Conservation (phyloP, 2,113 vertebrate species). For the Myanophis thanlyinensis region DNA sequence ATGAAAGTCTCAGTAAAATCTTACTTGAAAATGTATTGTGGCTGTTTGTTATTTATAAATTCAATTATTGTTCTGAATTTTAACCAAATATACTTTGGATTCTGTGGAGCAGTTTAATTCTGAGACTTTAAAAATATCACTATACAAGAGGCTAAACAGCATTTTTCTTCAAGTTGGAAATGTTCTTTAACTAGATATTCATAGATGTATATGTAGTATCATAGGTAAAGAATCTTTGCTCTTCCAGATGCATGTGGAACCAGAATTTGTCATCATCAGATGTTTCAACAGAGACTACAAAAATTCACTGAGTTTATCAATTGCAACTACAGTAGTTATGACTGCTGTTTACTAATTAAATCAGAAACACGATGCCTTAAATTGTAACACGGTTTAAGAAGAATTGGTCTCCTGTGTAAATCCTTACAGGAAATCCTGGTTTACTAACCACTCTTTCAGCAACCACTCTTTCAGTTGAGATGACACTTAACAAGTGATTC, state of each 20-base stretch:
- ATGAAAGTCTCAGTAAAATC: conserved; percentile 16
- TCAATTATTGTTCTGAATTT: conserved; percentile 15
- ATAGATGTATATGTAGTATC: background rate
- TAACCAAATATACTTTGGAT: conserved; percentile 9
- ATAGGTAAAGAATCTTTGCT: background rate
- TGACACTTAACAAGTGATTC: background rate
- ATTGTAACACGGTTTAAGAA: background rate
- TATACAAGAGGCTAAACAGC: background rate
- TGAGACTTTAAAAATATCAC: conserved; percentile 28
- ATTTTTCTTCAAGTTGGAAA: conserved; percentile 17
- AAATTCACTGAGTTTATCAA: background rate
- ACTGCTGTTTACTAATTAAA: background rate
- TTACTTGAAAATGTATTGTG: conserved; percentile 21
- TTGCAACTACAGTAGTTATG: background rate
- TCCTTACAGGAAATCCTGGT: background rate
- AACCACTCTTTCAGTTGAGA: background rate
- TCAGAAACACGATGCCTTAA: background rate
- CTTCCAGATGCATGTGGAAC: background rate
- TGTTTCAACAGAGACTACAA: background rate
- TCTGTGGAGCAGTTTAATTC: background rate
- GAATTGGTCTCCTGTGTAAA: background rate
- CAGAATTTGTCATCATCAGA: background rate
- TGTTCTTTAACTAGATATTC: conserved; percentile 2
- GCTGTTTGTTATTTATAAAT: background rate
- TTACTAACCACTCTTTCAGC: background rate